Evolutionary conservation across 2,888 invertebrate species (phyloP), one percentile per base, ranked within the genome.

Genomic region (Melipona bicolor): DNA sequence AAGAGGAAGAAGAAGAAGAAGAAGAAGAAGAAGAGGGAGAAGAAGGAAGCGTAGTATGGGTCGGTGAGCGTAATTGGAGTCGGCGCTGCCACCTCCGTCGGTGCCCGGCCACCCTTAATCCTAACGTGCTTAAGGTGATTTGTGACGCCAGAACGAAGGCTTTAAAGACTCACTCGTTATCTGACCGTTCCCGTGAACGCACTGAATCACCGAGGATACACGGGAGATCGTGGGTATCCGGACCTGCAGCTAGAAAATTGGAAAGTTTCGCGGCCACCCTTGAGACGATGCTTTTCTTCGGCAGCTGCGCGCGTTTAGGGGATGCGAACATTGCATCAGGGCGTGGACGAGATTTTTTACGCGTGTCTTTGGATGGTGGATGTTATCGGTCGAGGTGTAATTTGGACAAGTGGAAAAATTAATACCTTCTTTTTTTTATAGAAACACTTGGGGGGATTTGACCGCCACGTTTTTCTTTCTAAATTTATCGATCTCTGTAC

Each of bases 81-180:
- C 79, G 78, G 84, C 71, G 74, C 78, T 67, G 77, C 83, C 85
- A 76, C 75, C 78, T 74, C 80, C 65, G 68, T 68, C 76, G 69
- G 49, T 54, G 76, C 78, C 62, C 43, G 43, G 78, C 72, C 84
- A 76, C 81, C 81, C 85, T 89, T 88, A 89, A 89, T 90, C 89
- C 89, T 88, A 88, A 88, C 87, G 89, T 86, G 89, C 88, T 91
- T 88, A 88, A 87, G 85, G 90, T 92, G 92, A 92, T 92, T 92
- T 92, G 92, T 92, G 89, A 91, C 81, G 79, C 81, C 71, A 77
- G 88, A 81, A 84, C 85, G 85, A 87, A 88, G 87, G 88, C 88
- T 89, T 86, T 85, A 87, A 90, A 89, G 88, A 88, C 84, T 88
- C 83, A 62, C 87, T 88, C 87, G 86, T 92, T 91, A 89, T 90